phyloP scores from a whole-genome alignment of 2,797 vertebrate genomes.

The Gallirallus australis region DNA sequence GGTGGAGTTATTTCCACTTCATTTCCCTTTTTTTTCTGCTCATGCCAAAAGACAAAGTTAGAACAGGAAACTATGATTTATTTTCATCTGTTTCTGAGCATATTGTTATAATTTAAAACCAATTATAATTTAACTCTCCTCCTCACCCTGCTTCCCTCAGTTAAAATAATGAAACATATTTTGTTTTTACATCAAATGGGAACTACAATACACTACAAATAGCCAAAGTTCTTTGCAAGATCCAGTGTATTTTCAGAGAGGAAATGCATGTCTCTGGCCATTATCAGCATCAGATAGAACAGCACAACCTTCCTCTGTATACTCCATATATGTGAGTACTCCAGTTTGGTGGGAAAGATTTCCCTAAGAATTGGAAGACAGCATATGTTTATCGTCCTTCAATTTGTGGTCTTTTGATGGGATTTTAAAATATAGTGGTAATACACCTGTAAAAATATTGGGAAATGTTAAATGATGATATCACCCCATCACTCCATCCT shows the following conservation, averaged over 20 bases:
- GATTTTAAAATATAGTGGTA: not conserved
- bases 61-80: not conserved
- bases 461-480: not conserved
- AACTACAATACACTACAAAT: not conserved
- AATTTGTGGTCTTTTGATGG: not conserved
- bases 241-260: not conserved
- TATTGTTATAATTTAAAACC: not conserved
- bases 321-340: fast-evolving
- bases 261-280: not conserved
- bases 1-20: not conserved
- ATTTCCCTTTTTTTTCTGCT: not conserved
- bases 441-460: not conserved
- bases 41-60: not conserved
- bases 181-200: not conserved
- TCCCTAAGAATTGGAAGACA: not conserved
- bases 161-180: not conserved
- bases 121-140: not conserved
- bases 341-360: not conserved
- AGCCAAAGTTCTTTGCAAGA: not conserved
- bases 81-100: not conserved
- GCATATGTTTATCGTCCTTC: not conserved
- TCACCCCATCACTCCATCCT: not conserved
- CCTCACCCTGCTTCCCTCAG: not conserved
- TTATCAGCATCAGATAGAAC: not conserved
- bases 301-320: not conserved